phyloP scores from a whole-genome alignment of 2,888 invertebrate genomes.

The Orgyia antiqua region DNA sequence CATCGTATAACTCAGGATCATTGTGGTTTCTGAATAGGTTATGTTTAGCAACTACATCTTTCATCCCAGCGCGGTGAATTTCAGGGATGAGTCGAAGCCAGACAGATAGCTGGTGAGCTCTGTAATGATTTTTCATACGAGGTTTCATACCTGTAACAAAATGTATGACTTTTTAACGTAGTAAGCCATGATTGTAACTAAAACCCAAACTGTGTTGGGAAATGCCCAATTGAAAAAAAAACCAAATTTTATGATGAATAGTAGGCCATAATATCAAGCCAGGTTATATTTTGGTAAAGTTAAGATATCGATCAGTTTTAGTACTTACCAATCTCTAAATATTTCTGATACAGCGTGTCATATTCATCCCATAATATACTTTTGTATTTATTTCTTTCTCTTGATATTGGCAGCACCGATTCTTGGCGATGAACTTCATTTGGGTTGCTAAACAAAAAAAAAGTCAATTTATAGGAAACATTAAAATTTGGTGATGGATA shows the following conservation, averaged over 20 bases:
- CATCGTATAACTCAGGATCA: conserved; percentile 93
- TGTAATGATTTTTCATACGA: conserved; percentile 95
- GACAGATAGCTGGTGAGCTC: conserved; percentile 96
- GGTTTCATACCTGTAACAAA: conserved; percentile 90
- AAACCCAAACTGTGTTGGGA: too few species aligned
- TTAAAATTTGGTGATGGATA: too few species aligned
- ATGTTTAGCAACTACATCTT: conserved; percentile 91
- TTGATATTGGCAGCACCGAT: conserved; percentile 85
- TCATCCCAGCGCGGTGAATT: conserved; percentile 92
- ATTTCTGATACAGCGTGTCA: conserved; percentile 94
- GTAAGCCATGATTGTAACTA: too few species aligned
- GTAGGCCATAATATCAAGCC: too few species aligned
- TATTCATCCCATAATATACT: conserved; percentile 95
- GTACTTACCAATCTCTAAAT: conserved; percentile 91
- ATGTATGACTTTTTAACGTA: conserved; percentile 44
- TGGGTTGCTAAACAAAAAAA: conserved; percentile 84
- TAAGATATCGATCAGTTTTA: too few species aligned
- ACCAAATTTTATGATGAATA: too few species aligned
- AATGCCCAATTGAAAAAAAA: too few species aligned
- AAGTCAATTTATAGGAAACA: conserved; percentile 1
- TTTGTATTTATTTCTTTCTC: conserved; percentile 90
- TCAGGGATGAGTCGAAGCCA: conserved; percentile 97
- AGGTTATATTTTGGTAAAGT: too few species aligned
- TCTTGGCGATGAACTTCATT: conserved; percentile 91
- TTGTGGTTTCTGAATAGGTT: conserved; percentile 95